Evolutionary conservation across 2,888 invertebrate species (phyloP).

Genomic region (Macropis europaea): DNA sequence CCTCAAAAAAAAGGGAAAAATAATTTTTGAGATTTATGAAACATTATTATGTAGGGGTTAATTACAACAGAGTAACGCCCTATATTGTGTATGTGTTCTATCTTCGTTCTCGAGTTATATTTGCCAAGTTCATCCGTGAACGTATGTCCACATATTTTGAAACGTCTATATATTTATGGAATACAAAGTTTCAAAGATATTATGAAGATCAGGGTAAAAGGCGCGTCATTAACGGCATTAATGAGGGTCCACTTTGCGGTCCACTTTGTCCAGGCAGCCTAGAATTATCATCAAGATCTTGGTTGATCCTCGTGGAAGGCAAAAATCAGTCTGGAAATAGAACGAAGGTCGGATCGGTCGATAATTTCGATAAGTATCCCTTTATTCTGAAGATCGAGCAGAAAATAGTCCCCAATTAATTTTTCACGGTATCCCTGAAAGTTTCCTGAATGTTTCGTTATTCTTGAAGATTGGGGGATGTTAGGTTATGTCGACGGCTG

Average conservation of each 20-base stretch:
- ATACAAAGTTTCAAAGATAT: constrained; percentile 55
- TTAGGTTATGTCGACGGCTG: too few species aligned
- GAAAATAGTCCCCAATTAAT: constrained; percentile 39
- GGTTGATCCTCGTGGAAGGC: constrained; percentile 34
- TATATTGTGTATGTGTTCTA: too few species aligned
- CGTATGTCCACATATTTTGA: too few species aligned
- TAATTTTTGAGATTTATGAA: too few species aligned
- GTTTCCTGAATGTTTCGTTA: background rate
- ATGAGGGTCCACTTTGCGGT: constrained; percentile 51
- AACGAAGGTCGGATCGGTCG: constrained; percentile 20
- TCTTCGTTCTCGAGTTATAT: too few species aligned
- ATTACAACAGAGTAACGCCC: too few species aligned
- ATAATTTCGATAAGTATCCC: constrained; percentile 49
- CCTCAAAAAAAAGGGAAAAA: too few species aligned
- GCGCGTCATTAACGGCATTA: constrained; percentile 68
- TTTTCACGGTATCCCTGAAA: constrained; percentile 11
- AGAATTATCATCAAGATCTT: constrained; percentile 52
- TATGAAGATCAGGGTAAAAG: constrained; percentile 68
- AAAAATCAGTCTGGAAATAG: constrained; percentile 22
- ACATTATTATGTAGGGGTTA: too few species aligned
- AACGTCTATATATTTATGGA: constrained; percentile 25
- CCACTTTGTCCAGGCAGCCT: constrained; percentile 40
- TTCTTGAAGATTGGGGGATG: too few species aligned
- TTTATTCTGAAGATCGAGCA: constrained; percentile 27
- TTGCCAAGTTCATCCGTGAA: too few species aligned